Base-by-base conservation (phyloP, 2,113 vertebrate genomes). In the Dendropsophus ebraccatus region DNA sequence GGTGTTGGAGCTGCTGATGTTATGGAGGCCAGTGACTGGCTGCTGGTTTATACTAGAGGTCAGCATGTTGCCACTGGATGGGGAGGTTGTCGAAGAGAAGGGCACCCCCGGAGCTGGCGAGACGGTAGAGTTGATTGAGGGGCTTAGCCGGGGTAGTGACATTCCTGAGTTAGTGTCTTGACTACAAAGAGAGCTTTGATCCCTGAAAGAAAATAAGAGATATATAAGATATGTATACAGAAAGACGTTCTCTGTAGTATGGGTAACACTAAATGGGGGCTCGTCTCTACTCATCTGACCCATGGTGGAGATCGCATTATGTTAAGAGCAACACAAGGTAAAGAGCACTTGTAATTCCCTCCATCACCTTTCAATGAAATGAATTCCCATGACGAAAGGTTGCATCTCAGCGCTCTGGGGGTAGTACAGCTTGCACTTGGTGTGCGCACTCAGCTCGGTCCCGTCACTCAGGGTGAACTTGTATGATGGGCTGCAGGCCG, bases 351-450 rank as follows among this genome's bases (percentile, higher is more conserved):
- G 81, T 45, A 89, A 73, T 6, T 12, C 0, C 0, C 25, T 79
- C 30, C 52, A 49, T 86, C 92, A 98, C 97, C 97, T 98, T 96
- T 98, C 96, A 86, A 99, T 98, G 95, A 97, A 95, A 91, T 99
- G 97, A 89, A 99, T 97, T 93, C 97, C 97, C 97, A 98, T 96
- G 89, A 99, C 97, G 96, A 97, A 97, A 91, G 97, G 97, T 88
- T 98, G 97, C 91, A 96, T 93, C 54, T 98, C 97, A 23, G 96
- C 95, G 91, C 96, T 97, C 85, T 96, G 94, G 88, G 97, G 97
- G 92, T 95, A 98, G 94, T 96, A 99, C 90, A 99, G 97, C 89
- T 97, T 97, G 92, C 97, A 98, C 94, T 97, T 97, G 90, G 97
- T 99, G 94, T 98, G 97, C 88, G 97, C 97, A 47, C 97, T 97